These are phyloP conservation scores for Lasioglossum lativentre DNA, from an alignment of 2,888 invertebrate species.

Conservation along the genomic window DNA sequence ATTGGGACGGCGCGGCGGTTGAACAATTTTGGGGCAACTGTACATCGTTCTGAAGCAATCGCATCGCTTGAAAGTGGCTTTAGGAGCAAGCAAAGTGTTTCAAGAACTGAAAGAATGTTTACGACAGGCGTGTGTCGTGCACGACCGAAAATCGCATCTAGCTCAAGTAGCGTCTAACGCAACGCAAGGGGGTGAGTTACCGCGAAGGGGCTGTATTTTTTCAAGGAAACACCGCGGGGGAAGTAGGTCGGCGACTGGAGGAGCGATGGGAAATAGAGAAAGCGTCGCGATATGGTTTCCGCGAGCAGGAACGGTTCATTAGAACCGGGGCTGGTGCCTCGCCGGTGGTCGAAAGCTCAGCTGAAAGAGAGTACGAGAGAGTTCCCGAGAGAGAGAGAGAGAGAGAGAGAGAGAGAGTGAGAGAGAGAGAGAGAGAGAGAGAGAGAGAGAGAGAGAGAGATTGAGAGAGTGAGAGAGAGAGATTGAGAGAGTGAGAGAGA, in stretches of 20 bases:
- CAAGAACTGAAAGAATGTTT: too few species aligned
- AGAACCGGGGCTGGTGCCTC: constrained; percentile 39
- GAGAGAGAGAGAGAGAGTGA: not conserved
- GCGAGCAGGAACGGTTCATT: constrained; percentile 59
- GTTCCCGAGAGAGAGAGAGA: not conserved
- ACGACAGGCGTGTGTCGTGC: too few species aligned
- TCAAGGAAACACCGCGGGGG: not conserved
- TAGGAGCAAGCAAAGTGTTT: too few species aligned
- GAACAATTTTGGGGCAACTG: too few species aligned
- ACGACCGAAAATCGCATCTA: too few species aligned
- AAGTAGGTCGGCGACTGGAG: constrained; percentile 5
- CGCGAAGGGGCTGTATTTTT: not conserved
- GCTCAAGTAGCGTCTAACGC: too few species aligned
- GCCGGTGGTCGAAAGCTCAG: constrained; percentile 43
- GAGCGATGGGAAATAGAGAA: constrained; percentile 9
- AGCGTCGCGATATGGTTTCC: constrained; percentile 27
- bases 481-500: not conserved
- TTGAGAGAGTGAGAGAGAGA: not conserved
- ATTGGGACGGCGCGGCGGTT: too few species aligned
- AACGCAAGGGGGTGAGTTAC: too few species aligned
- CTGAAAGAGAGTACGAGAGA: not conserved
- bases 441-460: not conserved
- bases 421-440: not conserved
- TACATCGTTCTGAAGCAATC: too few species aligned
- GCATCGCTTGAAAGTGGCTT: too few species aligned